Evolutionary conservation across 2,113 vertebrate species (phyloP).

Genomic region (Dunckerocampus dactyliophorus): DNA sequence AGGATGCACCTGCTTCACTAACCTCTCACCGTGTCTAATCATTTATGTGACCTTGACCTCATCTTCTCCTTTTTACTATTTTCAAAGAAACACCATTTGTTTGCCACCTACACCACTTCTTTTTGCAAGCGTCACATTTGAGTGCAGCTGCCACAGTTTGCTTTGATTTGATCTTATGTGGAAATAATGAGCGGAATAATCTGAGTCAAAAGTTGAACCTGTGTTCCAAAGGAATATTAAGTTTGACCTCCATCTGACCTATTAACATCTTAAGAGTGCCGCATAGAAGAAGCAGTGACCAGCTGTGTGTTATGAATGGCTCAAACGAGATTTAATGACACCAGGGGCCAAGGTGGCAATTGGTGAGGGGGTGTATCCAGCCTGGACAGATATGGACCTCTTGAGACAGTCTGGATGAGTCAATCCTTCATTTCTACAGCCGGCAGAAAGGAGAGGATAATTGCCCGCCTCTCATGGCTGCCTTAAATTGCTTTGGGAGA

Average conservation of each 20-base stretch:
- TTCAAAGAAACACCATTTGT: not conserved
- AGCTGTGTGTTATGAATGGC: slow-evolving; percentile 16
- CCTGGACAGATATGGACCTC: slow-evolving; percentile 56
- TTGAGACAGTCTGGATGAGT: slow-evolving; percentile 62
- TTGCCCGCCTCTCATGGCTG: slow-evolving; percentile 62
- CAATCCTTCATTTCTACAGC: slow-evolving; percentile 67
- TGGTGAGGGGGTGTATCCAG: slow-evolving; percentile 54
- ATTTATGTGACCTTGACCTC: not conserved
- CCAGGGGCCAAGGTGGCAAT: slow-evolving; percentile 53
- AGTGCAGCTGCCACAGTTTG: not conserved
- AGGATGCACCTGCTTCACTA: not conserved
- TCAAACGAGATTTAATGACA: slow-evolving; percentile 49
- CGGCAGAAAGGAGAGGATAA: slow-evolving; percentile 60
- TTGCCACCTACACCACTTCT: not conserved
- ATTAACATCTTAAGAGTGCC: slow-evolving; percentile 4
- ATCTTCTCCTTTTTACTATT: not conserved
- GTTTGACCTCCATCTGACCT: slow-evolving; percentile 28
- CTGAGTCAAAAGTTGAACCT: not conserved
- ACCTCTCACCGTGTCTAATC: not conserved
- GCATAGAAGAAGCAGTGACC: not conserved
- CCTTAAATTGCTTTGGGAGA: slow-evolving; percentile 66
- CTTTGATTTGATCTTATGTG: not conserved
- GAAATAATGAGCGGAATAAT: not conserved
- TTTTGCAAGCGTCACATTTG: not conserved
- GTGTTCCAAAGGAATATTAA: slow-evolving; percentile 7